Base-by-base conservation (phyloP, 2,113 vertebrate species). In the Gymnogyps californianus region DNA sequence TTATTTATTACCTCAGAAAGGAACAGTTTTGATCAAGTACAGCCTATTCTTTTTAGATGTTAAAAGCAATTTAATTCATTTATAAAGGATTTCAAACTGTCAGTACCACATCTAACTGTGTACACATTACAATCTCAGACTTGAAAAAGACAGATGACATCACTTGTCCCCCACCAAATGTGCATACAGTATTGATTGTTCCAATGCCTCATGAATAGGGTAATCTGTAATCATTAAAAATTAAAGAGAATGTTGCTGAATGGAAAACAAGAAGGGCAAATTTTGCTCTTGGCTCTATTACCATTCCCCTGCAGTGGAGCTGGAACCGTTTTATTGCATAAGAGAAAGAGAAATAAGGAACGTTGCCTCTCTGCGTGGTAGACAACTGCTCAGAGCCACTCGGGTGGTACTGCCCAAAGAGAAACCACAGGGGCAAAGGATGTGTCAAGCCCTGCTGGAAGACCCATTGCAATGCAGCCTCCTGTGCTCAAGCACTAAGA, bases 171-270 rank as follows among this genome's bases (percentile, higher is more conserved):
- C 29, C 34, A 57, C 22, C 55, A 80, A 95, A 80, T 5, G 8
- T 51, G 22, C 75, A 62, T 83, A 57, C 46, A 81, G 83, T 95
- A 88, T 83, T 80, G 54, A 90, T 90, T 58, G 86, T 86, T 83
- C n/a, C 69, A 76, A 85, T 90, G 83, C 59, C 51, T 75, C 21
- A 29, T 47, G 55, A 93, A 86, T 36, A 81, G 40, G n/a, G 19
- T 83, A 69, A 62, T 90, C 77, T 80, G 64, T 83, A 94, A 80
- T 70, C 36, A 74, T 90, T 64, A 95, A 93, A 94, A 92, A 70
- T 74, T 86, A 54, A 95, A 88, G 54, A 77, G 25, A 86, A 90
- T 46, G 51, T 20, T 74, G 64, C 32, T 58, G 58, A 42, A 70
- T 49, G 26, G 57, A 74, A 92, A 69, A 61, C 36, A 72, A 76